These are phyloP conservation scores for Enteromius anoplus DNA, from an alignment of 2,797 vertebrate species.

Conservation along the genomic window DNA sequence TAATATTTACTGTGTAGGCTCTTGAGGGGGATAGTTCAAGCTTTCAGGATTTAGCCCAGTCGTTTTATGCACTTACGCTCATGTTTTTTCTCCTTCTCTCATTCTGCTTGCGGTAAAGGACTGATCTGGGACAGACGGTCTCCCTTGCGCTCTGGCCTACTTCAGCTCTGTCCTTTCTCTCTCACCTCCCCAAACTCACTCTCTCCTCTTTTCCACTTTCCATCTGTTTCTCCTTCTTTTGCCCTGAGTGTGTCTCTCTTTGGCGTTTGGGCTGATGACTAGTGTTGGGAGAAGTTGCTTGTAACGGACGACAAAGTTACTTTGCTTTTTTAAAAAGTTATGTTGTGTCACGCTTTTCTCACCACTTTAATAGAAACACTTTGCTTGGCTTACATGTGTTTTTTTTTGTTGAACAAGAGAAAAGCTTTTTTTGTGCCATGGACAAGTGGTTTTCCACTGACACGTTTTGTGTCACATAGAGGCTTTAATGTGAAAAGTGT, in stretches of 20 bases:
- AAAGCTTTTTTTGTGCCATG: background rate
- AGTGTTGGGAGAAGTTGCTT: background rate
- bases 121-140: slow-evolving; percentile 80
- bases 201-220: background rate
- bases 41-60: slow-evolving; percentile 71
- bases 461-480: background rate
- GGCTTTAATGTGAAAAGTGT: background rate
- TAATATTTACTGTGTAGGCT: slow-evolving; percentile 65
- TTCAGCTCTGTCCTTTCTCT: slow-evolving; percentile 62
- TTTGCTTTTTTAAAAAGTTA: background rate
- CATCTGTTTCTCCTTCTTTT: slow-evolving; percentile 34
- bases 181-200: slow-evolving; percentile 1
- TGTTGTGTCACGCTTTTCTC: background rate
- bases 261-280: background rate
- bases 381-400: background rate
- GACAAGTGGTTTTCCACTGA: background rate
- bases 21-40: slow-evolving; percentile 65
- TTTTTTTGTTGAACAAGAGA: background rate
- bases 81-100: slow-evolving; percentile 42
- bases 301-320: background rate
- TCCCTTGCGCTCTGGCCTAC: slow-evolving; percentile 82
- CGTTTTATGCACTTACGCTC: slow-evolving; percentile 38
- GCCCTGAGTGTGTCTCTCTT: background rate
- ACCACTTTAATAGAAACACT: background rate
- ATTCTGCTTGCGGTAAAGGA: slow-evolving; percentile 68